Percentiles rank a stretch among this genome's conserved stretches.
Evolutionary conservation across 1,140 invertebrate genomes (phyloP).

Genomic region (Halictus rubicundus): DNA sequence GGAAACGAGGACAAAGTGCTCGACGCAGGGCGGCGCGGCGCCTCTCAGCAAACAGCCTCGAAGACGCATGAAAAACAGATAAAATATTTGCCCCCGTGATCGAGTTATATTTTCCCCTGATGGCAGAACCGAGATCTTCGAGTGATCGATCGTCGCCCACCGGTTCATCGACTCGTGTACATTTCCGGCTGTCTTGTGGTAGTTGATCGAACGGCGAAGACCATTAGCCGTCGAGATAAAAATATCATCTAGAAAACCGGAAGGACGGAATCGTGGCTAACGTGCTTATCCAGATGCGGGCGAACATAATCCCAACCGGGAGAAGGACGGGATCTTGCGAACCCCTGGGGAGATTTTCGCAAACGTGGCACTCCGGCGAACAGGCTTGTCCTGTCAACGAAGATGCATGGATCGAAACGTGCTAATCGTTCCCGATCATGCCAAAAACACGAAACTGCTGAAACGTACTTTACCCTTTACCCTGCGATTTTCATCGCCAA

Average conservation of each 20-base stretch:
- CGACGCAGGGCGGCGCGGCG: too few species aligned
- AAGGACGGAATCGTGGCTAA: slow-evolving; percentile 19
- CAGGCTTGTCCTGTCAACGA: background rate
- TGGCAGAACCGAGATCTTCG: background rate
- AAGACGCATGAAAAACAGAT: background rate
- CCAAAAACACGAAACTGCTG: too few species aligned
- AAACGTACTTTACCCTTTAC: too few species aligned
- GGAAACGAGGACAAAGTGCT: too few species aligned
- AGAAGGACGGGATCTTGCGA: slow-evolving; percentile 2
- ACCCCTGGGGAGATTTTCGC: background rate
- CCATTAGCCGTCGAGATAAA: slow-evolving; percentile 51
- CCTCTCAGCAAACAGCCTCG: background rate
- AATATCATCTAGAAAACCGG: slow-evolving; percentile 29
- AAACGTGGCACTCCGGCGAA: background rate
- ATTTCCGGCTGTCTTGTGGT: background rate
- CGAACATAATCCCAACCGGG: slow-evolving; percentile 40
- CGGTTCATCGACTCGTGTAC: background rate
- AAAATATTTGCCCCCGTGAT: slow-evolving; percentile 5
- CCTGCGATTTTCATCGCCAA: too few species aligned
- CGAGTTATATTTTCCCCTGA: background rate
- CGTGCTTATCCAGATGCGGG: slow-evolving; percentile 55
- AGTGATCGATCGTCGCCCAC: background rate
- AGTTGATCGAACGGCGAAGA: slow-evolving; percentile 46
- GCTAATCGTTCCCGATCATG: too few species aligned
- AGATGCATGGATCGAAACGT: background rate